Evolutionary conservation across 2,113 vertebrate species (phyloP), one percentile per base, ranked within the genome.

Genomic region (Lepus americanus): DNA sequence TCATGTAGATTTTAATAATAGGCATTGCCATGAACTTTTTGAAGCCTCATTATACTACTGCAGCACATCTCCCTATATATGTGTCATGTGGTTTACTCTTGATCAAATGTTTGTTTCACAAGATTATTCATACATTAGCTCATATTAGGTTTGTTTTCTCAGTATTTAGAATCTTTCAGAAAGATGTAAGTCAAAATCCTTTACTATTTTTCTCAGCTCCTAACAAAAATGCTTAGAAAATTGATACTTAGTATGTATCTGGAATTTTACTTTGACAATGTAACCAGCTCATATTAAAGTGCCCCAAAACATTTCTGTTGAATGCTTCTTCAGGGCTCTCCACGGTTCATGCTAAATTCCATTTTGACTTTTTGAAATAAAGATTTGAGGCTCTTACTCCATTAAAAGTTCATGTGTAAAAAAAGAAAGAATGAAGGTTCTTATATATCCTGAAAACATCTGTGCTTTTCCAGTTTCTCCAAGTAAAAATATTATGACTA

Each of bases 281-380:
- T 59, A 59, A n/a, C 8, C 10, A 39, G 5, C 23, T 64, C 55
- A 67, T 76, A 84, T n/a, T 79, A 61, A 87, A 39, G 9, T 49
- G 11, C 16, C 19, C 4, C 19, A 59, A 79, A 19, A 53, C 1
- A 12, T 93, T 31, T 31, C 9, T 44, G 69, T 31, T 89, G 66
- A 22, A 66, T 91, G 59, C n/a, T 84, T 74, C 74, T 66, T 3
- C n/a, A 76, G 14, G 10, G 33, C 78, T 79, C 49, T 70, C 11
- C n/a, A 0, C 70, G 55, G 27, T 70, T 4, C 87, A 80, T 33
- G 25, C 17, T 83, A 3, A 7, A 72, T 79, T 93, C 49, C 17
- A n/a, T 10, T 86, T 55, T 91, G 20, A 61, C n/a, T 83, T 63
- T 92, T 87, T 87, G n/a, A 94, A 87, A 16, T 79, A 86, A 59